Evolutionary conservation across 2,888 invertebrate species (phyloP), one percentile per base, ranked within the genome.

Genomic region (Lacanobia wlatinum): DNA sequence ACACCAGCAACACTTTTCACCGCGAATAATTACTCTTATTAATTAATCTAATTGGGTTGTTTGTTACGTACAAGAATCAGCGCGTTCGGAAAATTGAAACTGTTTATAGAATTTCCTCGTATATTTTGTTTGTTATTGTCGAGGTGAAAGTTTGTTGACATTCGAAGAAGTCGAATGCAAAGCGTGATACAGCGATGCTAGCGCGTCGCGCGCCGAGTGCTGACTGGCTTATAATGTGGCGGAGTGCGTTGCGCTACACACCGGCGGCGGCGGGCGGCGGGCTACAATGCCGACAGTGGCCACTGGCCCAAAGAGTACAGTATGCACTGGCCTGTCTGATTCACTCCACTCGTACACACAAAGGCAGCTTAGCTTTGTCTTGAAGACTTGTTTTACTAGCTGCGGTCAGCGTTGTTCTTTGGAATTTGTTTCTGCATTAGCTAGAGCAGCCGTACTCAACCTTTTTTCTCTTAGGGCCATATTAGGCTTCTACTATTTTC

Each of bases 61-160:
- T 68, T 53, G 28, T 67, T 64, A 53, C 53, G 40, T 58, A 53
- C 50, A 66, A 3, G 1, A 48, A 65, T n/a, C n/a, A 64, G 52
- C 40, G 28, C 12, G 3, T 46, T 12, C 6, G 43, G 4, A 50
- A 76, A 71, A 76, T 16, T 55, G 9, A 53, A 56, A 50, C 46
- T 56, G 61, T 69, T 46, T 53, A 63, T 62, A 53, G 16, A 48
- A 68, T 67, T 58, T 60, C 43, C 43, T 69, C 18, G 56, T 48
- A n/a, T 43, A 60, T 59, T 67, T 75, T 65, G 76, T 85, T 83
- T 84, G 73, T 84, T 83, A 77, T 61, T 64, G 61, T 59, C 60
- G 68, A 80, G 64, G 85, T 85, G 84, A 85, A 85, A 85, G 84
- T 85, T 84, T 85, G 85, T 85, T 84, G 81, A 66, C 77, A 81